Evolutionary conservation across 1,140 invertebrate species (phyloP), one percentile per base, ranked within the genome.

Genomic region (Drosophila triauraria): DNA sequence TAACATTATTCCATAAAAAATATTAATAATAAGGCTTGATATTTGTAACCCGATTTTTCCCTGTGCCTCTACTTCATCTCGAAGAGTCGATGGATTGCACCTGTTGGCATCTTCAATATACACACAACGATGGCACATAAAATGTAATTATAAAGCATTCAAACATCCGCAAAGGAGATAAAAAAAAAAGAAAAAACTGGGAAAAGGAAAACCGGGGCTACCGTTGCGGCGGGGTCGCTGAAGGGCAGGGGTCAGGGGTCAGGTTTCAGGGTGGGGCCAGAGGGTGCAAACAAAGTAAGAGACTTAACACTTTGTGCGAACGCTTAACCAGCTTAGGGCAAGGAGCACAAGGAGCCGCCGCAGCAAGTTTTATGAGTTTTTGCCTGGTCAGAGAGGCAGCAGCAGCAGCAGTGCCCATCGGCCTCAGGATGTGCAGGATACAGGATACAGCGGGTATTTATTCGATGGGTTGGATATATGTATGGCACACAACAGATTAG

Each of bases 141-240:
- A 88, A 83, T 87, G 80, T 87, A 87, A 87, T 87, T 87, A 87
- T 87, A 87, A 83, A 78, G 77, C 76, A 88, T 80, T 88, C 79
- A 86, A 82, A 86, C 67, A 71, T 75, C 69, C 69, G 67, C 68
- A 50, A 51, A 59, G 53, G 46, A 44, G 69, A 47, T 56, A 44
- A 15, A 32, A 40, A 15, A 54, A 54, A 35, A 23, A 20, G 1
- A 20, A 20, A 20, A 20, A 20, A 20, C 20, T 20, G 20, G 20
- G 5, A 48, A 15, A 15, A 15, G 25, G 46, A 27, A 40, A 46
- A 13, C 63, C 23, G 3, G 13, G 23, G 25, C 48, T n/a, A 17
- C 27, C 48, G 15, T 20, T 32, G 40, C 25, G 7, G 15, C 15
- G 6, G 20, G 20, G 40, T 27, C 3, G 47, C 15, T 30, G 25